phyloP scores from a whole-genome alignment of 1,140 invertebrate species.

The Megalopta genalis region DNA sequence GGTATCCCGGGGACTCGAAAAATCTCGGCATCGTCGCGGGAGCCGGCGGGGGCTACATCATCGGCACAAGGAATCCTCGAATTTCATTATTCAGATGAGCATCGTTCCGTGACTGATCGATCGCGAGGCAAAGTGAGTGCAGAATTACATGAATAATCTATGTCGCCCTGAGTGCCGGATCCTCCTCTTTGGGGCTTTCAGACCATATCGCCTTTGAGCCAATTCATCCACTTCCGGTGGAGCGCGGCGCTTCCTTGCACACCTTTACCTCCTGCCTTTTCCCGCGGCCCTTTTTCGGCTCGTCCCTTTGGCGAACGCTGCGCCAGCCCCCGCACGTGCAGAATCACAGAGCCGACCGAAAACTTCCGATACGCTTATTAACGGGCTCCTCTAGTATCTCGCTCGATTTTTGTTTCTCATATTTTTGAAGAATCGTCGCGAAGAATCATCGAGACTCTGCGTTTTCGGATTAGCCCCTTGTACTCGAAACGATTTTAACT shows the following conservation, averaged over 20 bases:
- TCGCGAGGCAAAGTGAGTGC: conserved; percentile 65
- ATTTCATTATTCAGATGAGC: conserved; percentile 67
- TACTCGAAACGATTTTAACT: too few species aligned
- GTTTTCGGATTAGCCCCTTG: too few species aligned
- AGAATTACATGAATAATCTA: conserved; percentile 68
- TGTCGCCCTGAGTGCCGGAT: conserved; percentile 64
- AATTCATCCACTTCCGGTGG: conserved; percentile 65
- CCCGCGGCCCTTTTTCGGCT: conserved; percentile 3
- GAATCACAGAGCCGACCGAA: background rate
- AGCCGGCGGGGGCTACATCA: conserved; percentile 26
- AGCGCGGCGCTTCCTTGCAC: conserved; percentile 48
- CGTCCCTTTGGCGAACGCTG: conserved; percentile 11
- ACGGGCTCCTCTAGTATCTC: too few species aligned
- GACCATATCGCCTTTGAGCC: conserved; percentile 65
- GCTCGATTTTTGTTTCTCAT: too few species aligned
- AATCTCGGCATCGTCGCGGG: conserved; percentile 33
- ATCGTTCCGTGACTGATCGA: conserved; percentile 66
- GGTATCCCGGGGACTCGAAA: conserved; percentile 42
- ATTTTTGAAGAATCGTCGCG: too few species aligned
- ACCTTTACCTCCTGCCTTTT: conserved; percentile 33
- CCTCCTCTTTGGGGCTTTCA: conserved; percentile 63
- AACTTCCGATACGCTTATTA: too few species aligned
- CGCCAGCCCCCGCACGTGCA: background rate
- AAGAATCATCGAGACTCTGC: too few species aligned
- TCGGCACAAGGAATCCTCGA: conserved; percentile 63